These are phyloP conservation scores for Chaetorhynchus papuensis DNA, from an alignment of 2,113 vertebrate species.

Conservation along the genomic window DNA sequence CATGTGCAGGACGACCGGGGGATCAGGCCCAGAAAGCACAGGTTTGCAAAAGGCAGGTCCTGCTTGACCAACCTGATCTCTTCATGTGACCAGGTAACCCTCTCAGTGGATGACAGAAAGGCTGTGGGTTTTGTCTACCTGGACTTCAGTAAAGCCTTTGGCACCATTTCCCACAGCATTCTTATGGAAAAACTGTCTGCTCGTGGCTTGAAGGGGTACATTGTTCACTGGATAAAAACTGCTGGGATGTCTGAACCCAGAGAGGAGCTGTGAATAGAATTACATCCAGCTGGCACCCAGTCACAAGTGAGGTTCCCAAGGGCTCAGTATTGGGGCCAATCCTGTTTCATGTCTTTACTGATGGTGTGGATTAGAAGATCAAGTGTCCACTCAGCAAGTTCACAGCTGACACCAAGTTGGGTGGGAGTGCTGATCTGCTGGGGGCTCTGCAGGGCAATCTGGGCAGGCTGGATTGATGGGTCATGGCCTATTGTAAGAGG, in stretches of 20 bases:
- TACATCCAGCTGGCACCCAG: neutral
- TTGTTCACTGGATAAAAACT: neutral
- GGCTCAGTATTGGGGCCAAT: neutral
- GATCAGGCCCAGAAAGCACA: neutral
- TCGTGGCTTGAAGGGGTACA: neutral
- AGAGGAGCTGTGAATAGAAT: neutral
- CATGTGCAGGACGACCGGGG: neutral
- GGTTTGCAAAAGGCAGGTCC: neutral
- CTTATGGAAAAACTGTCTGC: neutral
- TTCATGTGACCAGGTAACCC: neutral
- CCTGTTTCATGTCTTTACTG: neutral
- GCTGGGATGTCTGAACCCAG: rapidly evolving
- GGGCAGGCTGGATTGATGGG: neutral
- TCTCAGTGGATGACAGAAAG: neutral
- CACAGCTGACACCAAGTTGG: rapidly evolving
- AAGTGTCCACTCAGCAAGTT: neutral
- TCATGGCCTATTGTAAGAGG: neutral
- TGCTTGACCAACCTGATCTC: neutral
- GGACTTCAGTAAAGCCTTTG: neutral
- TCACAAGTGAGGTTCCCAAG: neutral
- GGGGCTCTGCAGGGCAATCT: neutral
- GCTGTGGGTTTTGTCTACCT: neutral
- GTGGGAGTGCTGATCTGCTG: neutral
- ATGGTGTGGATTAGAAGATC: neutral
- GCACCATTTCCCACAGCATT: neutral